A percentile compares a stretch with the other conserved stretches of the same genome.
These are phyloP conservation scores for Drosophila merina DNA, from an alignment of 2,888 invertebrate genomes.

Conservation along the genomic window DNA sequence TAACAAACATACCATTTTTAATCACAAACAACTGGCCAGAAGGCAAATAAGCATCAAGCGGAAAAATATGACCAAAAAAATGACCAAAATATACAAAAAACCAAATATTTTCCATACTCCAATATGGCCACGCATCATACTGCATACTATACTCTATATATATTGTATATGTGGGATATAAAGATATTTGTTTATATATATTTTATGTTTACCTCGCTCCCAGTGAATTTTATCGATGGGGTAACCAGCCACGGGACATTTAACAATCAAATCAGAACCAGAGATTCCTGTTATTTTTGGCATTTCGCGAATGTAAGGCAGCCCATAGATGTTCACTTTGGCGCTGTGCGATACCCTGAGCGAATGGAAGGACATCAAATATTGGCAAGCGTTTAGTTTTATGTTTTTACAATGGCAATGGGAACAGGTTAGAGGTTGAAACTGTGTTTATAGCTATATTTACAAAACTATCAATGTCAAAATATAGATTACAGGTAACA, in stretches of 20 bases:
- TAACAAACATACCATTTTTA: constrained; percentile 67
- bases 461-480: neutral
- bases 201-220: constrained; percentile 91
- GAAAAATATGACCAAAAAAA: constrained; percentile 7
- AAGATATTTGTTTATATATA: constrained; percentile 8
- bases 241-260: constrained; percentile 95
- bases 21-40: constrained; percentile 56
- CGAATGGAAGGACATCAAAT: constrained; percentile 46
- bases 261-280: constrained; percentile 92
- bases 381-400: constrained; percentile 12
- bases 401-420: neutral
- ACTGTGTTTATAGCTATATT: neutral
- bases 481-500: no score
- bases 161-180: constrained; percentile 2
- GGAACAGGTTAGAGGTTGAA: neutral
- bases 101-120: constrained; percentile 17
- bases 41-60: constrained; percentile 40
- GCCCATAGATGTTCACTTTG: constrained; percentile 93
- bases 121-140: constrained; percentile 8
- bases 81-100: constrained; percentile 32
- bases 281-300: constrained; percentile 94
- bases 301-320: constrained; percentile 94
- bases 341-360: constrained; percentile 90
- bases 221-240: constrained; percentile 94
- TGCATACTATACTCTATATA: no score